phyloP scores from a whole-genome alignment of 2,113 vertebrate genomes.

The Trogon surrucura region DNA sequence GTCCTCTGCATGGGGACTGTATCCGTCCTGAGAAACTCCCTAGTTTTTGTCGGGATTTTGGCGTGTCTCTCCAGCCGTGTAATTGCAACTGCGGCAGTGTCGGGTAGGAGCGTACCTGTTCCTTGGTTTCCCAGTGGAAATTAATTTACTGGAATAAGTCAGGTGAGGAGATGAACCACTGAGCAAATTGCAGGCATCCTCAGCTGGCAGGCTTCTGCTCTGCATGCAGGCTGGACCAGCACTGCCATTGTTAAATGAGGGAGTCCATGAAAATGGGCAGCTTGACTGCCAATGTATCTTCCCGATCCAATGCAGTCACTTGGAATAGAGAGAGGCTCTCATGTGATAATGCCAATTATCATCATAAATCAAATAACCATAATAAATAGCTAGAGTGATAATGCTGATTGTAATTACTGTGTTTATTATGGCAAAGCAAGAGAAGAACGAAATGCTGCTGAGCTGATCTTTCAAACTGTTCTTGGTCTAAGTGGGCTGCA shows the following conservation, averaged over 20 bases:
- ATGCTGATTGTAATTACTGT: neutral
- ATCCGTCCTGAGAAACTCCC: neutral
- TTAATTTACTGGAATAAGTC: neutral
- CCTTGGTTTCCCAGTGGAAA: neutral
- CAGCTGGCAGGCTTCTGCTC: neutral
- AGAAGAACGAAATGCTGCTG: neutral
- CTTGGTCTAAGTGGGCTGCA: neutral
- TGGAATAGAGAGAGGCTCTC: neutral
- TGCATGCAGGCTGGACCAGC: neutral
- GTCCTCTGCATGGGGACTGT: neutral
- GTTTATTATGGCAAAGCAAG: neutral
- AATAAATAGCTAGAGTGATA: slow-evolving; percentile 21
- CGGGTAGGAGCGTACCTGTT: neutral
- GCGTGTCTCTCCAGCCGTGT: neutral
- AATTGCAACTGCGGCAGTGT: neutral
- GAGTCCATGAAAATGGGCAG: neutral
- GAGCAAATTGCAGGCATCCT: neutral
- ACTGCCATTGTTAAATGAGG: neutral
- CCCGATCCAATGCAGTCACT: neutral
- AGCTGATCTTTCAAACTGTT: neutral
- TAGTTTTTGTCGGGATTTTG: accelerated
- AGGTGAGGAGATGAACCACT: neutral
- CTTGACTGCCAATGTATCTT: neutral
- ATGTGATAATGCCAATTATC: neutral
- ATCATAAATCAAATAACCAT: neutral